These are phyloP conservation scores for Drosophila fulvimacula DNA, from an alignment of 2,888 invertebrate genomes.

Conservation along the genomic window DNA sequence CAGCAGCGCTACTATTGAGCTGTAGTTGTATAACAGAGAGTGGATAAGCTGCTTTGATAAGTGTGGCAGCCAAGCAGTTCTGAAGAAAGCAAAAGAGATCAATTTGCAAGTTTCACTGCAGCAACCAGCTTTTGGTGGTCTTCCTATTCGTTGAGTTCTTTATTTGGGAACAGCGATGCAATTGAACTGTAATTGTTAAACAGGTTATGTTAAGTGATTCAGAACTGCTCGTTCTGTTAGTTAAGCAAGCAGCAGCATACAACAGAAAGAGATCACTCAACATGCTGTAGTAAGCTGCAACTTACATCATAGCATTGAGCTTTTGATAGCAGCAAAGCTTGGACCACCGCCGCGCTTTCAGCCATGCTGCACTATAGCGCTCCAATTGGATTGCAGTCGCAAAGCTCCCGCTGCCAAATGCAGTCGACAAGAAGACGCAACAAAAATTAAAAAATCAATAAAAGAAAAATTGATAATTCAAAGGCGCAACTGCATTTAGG, in stretches of 20 bases:
- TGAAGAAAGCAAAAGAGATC: neutral
- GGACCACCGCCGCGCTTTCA: slow-evolving; percentile 29
- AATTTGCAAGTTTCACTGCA: neutral
- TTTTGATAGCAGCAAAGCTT: slow-evolving; percentile 34
- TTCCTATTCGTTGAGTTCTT: neutral
- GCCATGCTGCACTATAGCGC: slow-evolving; percentile 20
- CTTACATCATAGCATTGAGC: slow-evolving; percentile 29
- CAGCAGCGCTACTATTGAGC: neutral
- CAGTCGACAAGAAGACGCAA: slow-evolving; percentile 42
- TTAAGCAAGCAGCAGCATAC: too few species aligned
- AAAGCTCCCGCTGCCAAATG: slow-evolving; percentile 45
- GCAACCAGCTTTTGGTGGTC: neutral
- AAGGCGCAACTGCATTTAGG: slow-evolving; percentile 32
- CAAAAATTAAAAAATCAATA: slow-evolving; percentile 61
- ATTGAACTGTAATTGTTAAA: neutral
- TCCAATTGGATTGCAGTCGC: slow-evolving; percentile 51
- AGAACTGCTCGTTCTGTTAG: neutral
- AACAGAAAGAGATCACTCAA: neutral
- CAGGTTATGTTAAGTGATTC: neutral
- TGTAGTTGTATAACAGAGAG: neutral
- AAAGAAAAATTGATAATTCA: neutral
- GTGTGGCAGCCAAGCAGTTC: neutral
- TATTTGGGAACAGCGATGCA: neutral
- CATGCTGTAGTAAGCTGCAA: neutral
- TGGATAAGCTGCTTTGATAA: neutral